Percentiles rank a stretch among this genome's conserved stretches.
phyloP scores from a whole-genome alignment of 2,113 vertebrate species.

The Cyanoderma ruficeps region DNA sequence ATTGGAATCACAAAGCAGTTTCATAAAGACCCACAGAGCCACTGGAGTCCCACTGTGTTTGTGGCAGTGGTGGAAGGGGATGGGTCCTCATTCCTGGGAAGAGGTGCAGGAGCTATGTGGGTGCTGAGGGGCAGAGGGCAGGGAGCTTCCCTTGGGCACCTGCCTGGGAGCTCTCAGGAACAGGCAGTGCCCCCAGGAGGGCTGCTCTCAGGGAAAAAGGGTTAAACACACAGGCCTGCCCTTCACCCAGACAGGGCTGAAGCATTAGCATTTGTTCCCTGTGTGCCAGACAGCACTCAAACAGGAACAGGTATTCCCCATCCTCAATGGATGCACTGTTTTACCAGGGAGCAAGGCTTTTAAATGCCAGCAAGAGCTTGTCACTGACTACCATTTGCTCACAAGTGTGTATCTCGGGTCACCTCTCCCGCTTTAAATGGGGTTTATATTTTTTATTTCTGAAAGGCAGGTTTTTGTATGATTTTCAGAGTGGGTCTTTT shows the following conservation, averaged over 20 bases:
- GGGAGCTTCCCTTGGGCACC: not conserved
- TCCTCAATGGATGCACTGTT: not conserved
- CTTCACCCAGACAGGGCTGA: not conserved
- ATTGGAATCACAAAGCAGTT: not conserved
- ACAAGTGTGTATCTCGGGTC: not conserved
- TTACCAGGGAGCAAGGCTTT: slow-evolving; percentile 12
- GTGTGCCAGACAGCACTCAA: slow-evolving; percentile 51
- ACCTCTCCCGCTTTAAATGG: slow-evolving; percentile 21
- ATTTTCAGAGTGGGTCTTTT: not conserved
- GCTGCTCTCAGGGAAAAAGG: rapidly evolving
- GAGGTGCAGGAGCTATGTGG: rapidly evolving
- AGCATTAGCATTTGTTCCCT: not conserved
- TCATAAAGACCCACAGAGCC: not conserved
- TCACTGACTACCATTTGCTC: not conserved
- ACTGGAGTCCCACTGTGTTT: not conserved
- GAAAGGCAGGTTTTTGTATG: not conserved
- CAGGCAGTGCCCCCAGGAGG: rapidly evolving
- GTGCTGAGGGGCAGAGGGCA: not conserved
- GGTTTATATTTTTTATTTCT: not conserved
- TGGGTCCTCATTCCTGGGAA: not conserved
- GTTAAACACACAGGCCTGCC: not conserved
- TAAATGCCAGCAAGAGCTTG: slow-evolving; percentile 25
- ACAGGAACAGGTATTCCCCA: not conserved
- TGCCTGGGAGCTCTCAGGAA: not conserved
- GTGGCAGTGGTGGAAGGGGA: not conserved